Conservation (phyloP, 1,140 invertebrate genomes). For the Galleria mellonella region DNA sequence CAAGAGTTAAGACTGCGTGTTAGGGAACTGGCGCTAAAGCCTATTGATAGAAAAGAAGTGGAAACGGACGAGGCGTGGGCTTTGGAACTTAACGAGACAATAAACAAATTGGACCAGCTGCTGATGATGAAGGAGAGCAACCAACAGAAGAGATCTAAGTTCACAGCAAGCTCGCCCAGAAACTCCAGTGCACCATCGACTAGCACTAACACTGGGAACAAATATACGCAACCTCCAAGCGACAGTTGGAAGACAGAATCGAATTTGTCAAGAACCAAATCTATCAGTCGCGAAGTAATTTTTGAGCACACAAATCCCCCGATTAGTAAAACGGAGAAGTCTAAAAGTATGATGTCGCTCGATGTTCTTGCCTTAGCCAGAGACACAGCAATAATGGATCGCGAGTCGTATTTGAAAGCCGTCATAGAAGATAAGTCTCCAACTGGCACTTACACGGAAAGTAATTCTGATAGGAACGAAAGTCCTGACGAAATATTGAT, state of each 20-base stretch:
- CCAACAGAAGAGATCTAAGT: conserved; percentile 62
- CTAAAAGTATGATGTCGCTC: conserved; percentile 65
- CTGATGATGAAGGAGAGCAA: conserved; percentile 77
- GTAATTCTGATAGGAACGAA: conserved; percentile 62
- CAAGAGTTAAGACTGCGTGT: conserved; percentile 75
- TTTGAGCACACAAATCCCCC: conserved; percentile 40
- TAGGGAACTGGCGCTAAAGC: conserved; percentile 76
- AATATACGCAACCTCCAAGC: conserved; percentile 32
- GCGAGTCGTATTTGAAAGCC: conserved; percentile 61
- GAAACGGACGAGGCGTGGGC: conserved; percentile 78
- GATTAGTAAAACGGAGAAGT: conserved; percentile 49
- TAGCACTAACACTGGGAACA: conserved; percentile 33
- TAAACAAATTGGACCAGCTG: conserved; percentile 79
- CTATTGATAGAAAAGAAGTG: conserved; percentile 77
- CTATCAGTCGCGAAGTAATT: conserved; percentile 47
- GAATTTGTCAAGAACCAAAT: conserved; percentile 44
- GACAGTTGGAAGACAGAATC: conserved; percentile 35
- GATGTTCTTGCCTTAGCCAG: conserved; percentile 56
- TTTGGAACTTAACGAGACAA: conserved; percentile 77
- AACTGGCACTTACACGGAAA: conserved; percentile 61
- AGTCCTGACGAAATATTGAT: conserved; percentile 65
- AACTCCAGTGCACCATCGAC: conserved; percentile 56
- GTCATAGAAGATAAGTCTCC: conserved; percentile 66
- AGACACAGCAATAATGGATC: conserved; percentile 53
- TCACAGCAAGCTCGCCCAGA: conserved; percentile 45